Evolutionary conservation across 1,140 invertebrate genomes (phyloP), one percentile per base, ranked within the genome.

Genomic region (Acyrthosiphon pisum): DNA sequence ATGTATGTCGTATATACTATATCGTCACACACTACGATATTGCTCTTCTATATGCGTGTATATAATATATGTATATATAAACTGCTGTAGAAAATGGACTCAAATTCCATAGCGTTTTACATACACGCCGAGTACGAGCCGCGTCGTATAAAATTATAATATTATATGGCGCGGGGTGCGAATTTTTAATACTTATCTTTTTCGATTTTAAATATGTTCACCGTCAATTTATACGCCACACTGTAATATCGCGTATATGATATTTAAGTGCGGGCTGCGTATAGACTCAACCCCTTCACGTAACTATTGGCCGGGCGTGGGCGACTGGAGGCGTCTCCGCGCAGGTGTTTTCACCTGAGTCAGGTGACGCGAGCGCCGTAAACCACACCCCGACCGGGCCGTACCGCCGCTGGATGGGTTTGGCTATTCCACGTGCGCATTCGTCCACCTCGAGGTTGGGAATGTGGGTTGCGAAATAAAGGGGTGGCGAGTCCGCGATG

Each of bases 321-420:
- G 35, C n/a, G 18, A 37, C 35, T 35, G 22, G 48, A 56, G 89
- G 89, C 89, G 89, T 37, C 89, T 68, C 37, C 89, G 89, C 89
- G 89, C 89, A 90, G 89, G 89, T 90, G 37, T 90, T 90, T 68
- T 90, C 56, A 90, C 89, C 89, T 90, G 89, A 14, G 37, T n/a
- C 89, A 90, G 89, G 89, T 90, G 89, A 90, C 53, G 89, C 89
- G 89, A 53, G 11, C 50, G 50, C 35, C 14, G 20, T 84, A 92
- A 92, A 86, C 91, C 91, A 93, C 91, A 93, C 91, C 91, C 91
- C 76, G 37, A 53, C 48, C 6, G n/a, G 89, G 37, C 26, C 35
- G 60, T 60, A 53, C 18, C n/a, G 14, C n/a, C 30, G 14, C 14
- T 14, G n/a, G 41, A 76, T 91, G 91, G 76, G 91, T 50, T 83